Conservation (phyloP, 2,888 invertebrate genomes). For the Itoplectis maculator region DNA sequence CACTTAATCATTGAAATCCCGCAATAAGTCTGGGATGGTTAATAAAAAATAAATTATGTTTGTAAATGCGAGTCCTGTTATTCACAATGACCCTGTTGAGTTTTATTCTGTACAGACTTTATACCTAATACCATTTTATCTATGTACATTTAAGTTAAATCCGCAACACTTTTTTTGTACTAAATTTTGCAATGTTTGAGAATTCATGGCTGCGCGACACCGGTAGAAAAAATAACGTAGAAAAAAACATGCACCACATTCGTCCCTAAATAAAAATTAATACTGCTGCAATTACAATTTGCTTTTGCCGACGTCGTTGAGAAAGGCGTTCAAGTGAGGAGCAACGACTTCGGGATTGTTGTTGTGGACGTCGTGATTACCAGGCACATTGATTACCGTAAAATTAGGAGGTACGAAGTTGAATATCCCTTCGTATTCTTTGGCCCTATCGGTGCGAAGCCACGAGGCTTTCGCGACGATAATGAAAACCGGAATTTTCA, state of each 20-base stretch:
- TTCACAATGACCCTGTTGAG: neutral
- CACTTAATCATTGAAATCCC: conserved; percentile 17
- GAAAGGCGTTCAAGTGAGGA: conserved; percentile 85
- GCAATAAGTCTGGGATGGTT: conserved; percentile 22
- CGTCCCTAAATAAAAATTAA: neutral
- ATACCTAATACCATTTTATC: conserved; percentile 13
- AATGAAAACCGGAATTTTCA: conserved; percentile 68
- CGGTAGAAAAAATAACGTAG: neutral
- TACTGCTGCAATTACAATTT: conserved; percentile 69
- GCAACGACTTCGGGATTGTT: conserved; percentile 86
- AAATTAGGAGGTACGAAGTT: conserved; percentile 66
- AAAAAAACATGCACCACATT: neutral
- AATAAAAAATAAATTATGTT: conserved; percentile 37
- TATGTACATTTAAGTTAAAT: neutral
- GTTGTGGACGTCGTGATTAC: conserved; percentile 88
- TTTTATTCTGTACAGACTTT: neutral
- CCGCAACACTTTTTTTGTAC: conserved; percentile 25
- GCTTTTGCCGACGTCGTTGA: conserved; percentile 73
- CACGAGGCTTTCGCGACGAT: conserved; percentile 65
- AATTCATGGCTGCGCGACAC: neutral
- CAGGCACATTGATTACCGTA: conserved; percentile 83
- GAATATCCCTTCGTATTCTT: neutral
- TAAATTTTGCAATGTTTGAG: conserved; percentile 14
- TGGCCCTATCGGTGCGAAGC: neutral
- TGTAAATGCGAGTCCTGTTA: neutral